Conservation (phyloP, 2,888 invertebrate species). For the Seira sanloemensis region DNA sequence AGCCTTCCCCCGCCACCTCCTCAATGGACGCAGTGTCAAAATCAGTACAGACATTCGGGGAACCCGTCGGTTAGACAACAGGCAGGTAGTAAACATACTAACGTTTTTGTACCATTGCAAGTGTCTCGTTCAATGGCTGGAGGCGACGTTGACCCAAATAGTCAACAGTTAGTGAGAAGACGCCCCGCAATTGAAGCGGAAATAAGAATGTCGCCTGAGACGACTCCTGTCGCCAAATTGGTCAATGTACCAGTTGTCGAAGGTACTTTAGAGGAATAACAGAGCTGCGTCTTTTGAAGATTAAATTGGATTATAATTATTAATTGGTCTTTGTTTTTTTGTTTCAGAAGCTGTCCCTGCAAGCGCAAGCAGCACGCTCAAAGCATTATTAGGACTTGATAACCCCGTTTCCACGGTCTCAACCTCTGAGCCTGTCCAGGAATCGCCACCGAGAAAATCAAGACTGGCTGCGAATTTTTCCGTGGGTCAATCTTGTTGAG, state of each 20-base stretch:
- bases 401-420: background rate
- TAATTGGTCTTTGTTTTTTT: background rate
- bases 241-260: background rate
- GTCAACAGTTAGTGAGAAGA: background rate
- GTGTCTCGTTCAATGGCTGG: conserved; percentile 55
- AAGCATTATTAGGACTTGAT: conserved; percentile 37
- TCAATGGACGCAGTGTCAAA: conserved; percentile 43
- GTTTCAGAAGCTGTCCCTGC: conserved; percentile 31
- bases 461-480: conserved; percentile 60
- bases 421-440: conserved; percentile 23
- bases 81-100: background rate
- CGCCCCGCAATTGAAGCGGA: background rate
- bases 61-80: background rate
- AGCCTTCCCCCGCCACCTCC: conserved; percentile 50
- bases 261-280: background rate
- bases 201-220: background rate
- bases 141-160: background rate
- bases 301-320: background rate
- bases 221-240: background rate
- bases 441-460: conserved; percentile 38
- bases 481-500: background rate
- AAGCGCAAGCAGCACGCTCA: conserved; percentile 5
- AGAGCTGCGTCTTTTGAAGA: background rate
- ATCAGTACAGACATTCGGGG: background rate
- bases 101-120: conserved; percentile 54